Base-by-base conservation (phyloP, 2,113 vertebrate genomes). In the Carollia perspicillata region DNA sequence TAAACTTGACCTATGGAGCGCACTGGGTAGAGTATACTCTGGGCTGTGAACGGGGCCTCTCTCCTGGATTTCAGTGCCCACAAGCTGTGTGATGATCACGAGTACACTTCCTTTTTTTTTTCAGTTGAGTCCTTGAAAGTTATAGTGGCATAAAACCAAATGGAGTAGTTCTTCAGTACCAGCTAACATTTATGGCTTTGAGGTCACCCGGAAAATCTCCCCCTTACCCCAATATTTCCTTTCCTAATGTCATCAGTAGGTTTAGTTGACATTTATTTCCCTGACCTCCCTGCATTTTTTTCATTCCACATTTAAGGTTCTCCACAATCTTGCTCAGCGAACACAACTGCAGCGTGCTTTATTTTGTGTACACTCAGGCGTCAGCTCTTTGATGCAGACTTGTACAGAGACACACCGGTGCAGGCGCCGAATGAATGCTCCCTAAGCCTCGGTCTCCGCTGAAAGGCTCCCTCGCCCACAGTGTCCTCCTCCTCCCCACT, bases 1-100 rank as follows among this genome's bases (percentile, higher is more conserved):
- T 96, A 58, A 97, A 97, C 96, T 92, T 90, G 80, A 97, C 97
- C 90, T 96, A n/a, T 79, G 94, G 93, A 84, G 84, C 91, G 40
- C 92, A 60, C 0, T 91, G 75, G 79, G 40, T 77, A 97, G 93
- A 89, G 28, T 80, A 94, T 93, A 88, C 42, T 95, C 37, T 8
- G 30, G 75, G n/a, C 71, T 8, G 17, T 93, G 90, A 95, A 85
- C 75, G 66, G 53, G 95, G 66, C 86, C 60, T 94, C 74, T 68
- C 58, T 66, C 58, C 90, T 79, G 71, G 91, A 97, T 97, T 72
- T 71, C 2, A 83, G 44, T 77, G 71, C 83, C 87, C 92, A 28
- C 69, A 83, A 84, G 55, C 78, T 96, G 20, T 84, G 28, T 5
- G n/a, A 33, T 66, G 44, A n/a, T 33, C 30, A 28, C 7, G 20